Base-by-base conservation (phyloP, 2,113 vertebrate genomes). In the Emydocephalus ijimae region DNA sequence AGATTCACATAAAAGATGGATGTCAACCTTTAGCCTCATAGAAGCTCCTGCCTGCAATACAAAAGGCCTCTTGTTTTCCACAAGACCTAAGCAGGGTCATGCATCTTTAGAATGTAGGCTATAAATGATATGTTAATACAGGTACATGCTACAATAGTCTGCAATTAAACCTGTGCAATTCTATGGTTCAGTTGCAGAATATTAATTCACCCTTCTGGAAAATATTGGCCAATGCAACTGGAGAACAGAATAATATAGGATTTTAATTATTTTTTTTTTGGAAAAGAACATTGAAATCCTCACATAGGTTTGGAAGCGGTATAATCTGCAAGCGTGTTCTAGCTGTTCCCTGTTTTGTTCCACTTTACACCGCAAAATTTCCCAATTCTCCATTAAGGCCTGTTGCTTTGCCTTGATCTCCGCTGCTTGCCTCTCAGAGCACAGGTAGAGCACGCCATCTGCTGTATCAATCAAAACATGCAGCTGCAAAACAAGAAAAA, bases 321-420 rank as follows among this genome's bases (percentile, higher is more conserved):
- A 97, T 88, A 97, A 96, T 89, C 96, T 97, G 91, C 96, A 91
- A 0, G 97, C 95, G 8, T 86, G 92, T 54, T 97, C 97, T 23
- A 99, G 97, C 93, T 97, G 96, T n/a, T 95, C 96, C 92, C 97
- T 97, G 92, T 97, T 97, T 89, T 95, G 94, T 20, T 98, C 97
- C 11, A 98, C 90, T 52, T 93, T 94, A 26, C 94, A 93, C 23
- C 96, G 97, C 18, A 99, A 97, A 87, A 93, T 96, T 93, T 98
- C 98, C 99, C 98, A 99, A 85, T 92, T 96, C 93, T 98, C 97
- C 43, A 95, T 96, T 95, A 98, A 95, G 24, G 98, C 96, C 94
- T 98, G 97, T 94, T 99, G 98, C 74, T 96, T 97, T 43, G 96
- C 92, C 95, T 97, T 97, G 23, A 99, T 94, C 0, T 94, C 93